A percentile compares a stretch with the other conserved stretches of the same genome.
These are phyloP conservation scores for Crotalus adamanteus DNA, from an alignment of 2,797 vertebrate species.

Conservation along the genomic window DNA sequence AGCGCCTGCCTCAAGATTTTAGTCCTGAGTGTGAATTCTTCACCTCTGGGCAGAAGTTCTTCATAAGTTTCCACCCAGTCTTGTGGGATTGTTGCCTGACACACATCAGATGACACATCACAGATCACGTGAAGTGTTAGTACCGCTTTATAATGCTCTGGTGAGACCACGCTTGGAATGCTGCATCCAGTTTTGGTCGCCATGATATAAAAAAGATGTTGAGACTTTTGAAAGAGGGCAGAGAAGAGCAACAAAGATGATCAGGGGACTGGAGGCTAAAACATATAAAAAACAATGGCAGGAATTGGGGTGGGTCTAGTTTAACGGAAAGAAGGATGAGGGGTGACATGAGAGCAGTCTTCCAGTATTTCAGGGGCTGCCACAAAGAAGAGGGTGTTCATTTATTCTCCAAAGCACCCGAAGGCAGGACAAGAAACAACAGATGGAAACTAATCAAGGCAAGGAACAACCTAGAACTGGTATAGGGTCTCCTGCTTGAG, in stretches of 20 bases:
- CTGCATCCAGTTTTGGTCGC: not conserved
- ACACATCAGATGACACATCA: not conserved
- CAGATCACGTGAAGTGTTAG: not conserved
- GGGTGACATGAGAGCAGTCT: not conserved
- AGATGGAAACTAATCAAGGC: not conserved
- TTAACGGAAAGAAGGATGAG: not conserved
- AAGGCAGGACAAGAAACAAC: not conserved
- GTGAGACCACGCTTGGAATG: not conserved
- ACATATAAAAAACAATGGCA: accelerated
- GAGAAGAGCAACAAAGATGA: not conserved
- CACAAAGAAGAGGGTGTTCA: not conserved
- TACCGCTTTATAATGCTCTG: accelerated
- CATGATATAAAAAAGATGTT: not conserved
- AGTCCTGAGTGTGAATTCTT: not conserved
- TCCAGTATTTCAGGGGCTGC: not conserved
- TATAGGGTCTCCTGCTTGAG: not conserved
- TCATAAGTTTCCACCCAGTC: not conserved
- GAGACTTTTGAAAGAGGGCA: not conserved
- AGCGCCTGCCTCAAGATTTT: not conserved
- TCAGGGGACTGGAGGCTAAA: not conserved
- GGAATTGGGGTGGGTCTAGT: not conserved
- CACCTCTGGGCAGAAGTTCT: not conserved
- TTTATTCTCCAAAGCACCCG: not conserved
- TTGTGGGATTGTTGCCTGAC: not conserved
- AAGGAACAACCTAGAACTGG: not conserved